Percentiles rank a stretch among this genome's conserved stretches.
These are phyloP conservation scores for Daptonema setosum DNA, from an alignment of 2,888 invertebrate species.

Conservation along the genomic window DNA sequence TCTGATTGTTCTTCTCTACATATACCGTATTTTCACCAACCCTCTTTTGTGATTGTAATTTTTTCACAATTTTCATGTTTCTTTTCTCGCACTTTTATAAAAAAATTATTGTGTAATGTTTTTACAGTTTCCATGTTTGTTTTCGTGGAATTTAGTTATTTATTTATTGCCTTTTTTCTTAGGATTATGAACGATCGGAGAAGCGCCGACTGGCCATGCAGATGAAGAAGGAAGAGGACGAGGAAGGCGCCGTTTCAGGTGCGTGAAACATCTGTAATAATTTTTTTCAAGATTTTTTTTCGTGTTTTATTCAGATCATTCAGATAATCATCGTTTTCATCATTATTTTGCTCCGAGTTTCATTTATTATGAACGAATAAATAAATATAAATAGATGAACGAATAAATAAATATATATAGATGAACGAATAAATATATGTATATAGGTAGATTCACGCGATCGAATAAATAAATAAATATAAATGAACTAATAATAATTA, in stretches of 20 bases:
- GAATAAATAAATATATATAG: not conserved
- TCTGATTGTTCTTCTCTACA: not conserved
- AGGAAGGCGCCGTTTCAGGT: not conserved
- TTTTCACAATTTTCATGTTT: too few relatives aligned
- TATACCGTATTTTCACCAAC: not conserved
- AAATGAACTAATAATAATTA: not conserved
- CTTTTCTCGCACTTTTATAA: too few relatives aligned
- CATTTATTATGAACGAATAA: not conserved
- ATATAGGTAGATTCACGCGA: not conserved
- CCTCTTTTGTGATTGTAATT: not conserved
- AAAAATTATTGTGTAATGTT: too few relatives aligned
- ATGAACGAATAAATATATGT: not conserved
- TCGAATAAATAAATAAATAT: too few relatives aligned
- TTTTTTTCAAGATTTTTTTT: too few relatives aligned
- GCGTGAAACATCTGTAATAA: too few relatives aligned
- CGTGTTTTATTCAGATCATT: too few relatives aligned
- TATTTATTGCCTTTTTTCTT: not conserved
- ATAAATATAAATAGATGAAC: too few relatives aligned
- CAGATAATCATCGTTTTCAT: too few relatives aligned
- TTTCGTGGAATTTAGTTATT: too few relatives aligned
- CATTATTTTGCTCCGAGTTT: too few relatives aligned
- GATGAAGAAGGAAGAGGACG: not conserved
- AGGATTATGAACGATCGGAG: conserved; percentile 3
- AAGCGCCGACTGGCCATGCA: conserved; percentile 9
- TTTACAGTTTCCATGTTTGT: too few relatives aligned